Base-by-base conservation (phyloP, 2,797 vertebrate genomes). In the Malacoctenus gilli region DNA sequence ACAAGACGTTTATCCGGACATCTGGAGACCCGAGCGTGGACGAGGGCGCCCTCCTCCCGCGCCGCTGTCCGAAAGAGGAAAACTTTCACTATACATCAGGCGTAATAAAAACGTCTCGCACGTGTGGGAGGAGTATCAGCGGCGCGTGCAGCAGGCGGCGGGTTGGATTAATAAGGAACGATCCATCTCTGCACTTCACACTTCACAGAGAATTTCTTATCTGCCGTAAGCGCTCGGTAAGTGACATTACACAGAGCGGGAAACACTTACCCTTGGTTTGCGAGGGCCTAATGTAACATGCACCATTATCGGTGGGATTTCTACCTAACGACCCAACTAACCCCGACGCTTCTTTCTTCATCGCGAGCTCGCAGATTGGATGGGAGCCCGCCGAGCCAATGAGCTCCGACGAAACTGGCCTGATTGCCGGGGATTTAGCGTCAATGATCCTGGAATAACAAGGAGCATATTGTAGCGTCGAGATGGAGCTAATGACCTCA, bases 401-500 rank as follows among this genome's bases (percentile, higher is more conserved):
- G 90, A 91, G 86, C 87, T 91, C 87, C 85, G 63, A 77, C 86
- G 80, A 88, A 90, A 87, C 84, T 68, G 76, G 68, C 87, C 87
- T 89, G 87, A 88, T 91, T 87, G 86, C 85, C 78, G 64, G 72
- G 83, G 84, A 77, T 85, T 89, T 86, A 84, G 86, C 81, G 84
- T 64, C 89, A 91, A 91, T 91, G 90, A 91, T 88, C 88, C 89
- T 87, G 72, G 89, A 91, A 92, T 92, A 92, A 91, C 90, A 91
- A 73, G 85, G 86, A 89, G 85, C 90, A 91, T 89, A 92, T 91
- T 91, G 90, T 73, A 64, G 68, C 77, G 80, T 90, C 84, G 84
- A 83, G 88, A 83, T 68, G 80, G 77, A 80, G 71, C 71, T 91
- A 90, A 92, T 87, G 87, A 82, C 72, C 79, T 82, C 69, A 79